These are phyloP conservation scores for Amphilophus citrinellus DNA, from an alignment of 2,113 vertebrate species.

Conservation along the genomic window DNA sequence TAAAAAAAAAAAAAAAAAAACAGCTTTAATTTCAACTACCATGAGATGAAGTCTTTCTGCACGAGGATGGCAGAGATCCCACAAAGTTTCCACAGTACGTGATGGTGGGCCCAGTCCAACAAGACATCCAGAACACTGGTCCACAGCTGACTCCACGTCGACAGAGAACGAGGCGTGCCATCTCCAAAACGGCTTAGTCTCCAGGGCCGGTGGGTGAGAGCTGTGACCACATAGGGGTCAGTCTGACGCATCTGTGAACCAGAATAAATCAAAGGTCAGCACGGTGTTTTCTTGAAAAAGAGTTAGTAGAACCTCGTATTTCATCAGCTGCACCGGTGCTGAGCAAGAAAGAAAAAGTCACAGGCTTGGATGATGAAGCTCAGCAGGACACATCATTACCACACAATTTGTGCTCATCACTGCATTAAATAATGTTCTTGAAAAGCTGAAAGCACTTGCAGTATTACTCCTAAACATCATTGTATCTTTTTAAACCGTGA, in stretches of 20 bases:
- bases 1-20: not conserved
- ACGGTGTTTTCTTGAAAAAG: not conserved
- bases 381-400: not conserved
- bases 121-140: conserved; percentile 85
- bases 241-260: conserved; percentile 89
- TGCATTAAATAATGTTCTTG: not conserved
- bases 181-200: conserved; percentile 86
- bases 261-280: conserved; percentile 1
- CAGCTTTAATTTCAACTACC: conserved; percentile 79
- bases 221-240: conserved; percentile 88
- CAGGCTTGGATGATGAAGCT: not conserved
- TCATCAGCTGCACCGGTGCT: rapidly evolving
- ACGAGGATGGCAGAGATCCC: conserved; percentile 92
- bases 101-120: conserved; percentile 92
- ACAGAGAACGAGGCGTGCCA: conserved; percentile 80
- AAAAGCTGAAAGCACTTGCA: not conserved
- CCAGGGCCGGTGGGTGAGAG: conserved; percentile 91
- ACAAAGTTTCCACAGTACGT: conserved; percentile 90
- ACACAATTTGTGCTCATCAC: too few relatives aligned
- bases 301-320: not conserved
- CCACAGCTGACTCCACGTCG: conserved; percentile 82
- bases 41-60: conserved; percentile 91
- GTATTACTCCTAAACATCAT: not conserved
- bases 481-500: not conserved
- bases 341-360: not conserved